A percentile compares a stretch with the other conserved stretches of the same genome.
These are phyloP conservation scores for Embidobia sp. DNA, from an alignment of 2,888 invertebrate genomes.

Conservation along the genomic window DNA sequence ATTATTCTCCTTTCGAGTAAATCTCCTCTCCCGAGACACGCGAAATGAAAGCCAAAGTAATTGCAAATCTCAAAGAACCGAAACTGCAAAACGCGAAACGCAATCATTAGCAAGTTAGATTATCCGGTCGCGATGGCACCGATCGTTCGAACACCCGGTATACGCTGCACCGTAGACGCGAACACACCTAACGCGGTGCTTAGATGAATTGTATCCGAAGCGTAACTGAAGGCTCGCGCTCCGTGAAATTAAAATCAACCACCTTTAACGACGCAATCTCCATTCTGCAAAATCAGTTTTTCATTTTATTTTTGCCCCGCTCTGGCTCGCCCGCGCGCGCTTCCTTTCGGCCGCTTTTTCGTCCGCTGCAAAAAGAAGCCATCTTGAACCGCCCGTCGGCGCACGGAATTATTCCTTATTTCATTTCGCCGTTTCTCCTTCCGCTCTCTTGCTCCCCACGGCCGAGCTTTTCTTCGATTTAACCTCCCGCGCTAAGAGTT, in stretches of 20 bases:
- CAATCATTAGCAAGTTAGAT: slow-evolving; percentile 29
- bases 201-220: slow-evolving; percentile 76
- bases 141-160: slow-evolving; percentile 56
- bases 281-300: slow-evolving; percentile 68
- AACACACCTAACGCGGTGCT: slow-evolving; percentile 69
- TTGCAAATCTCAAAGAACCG: background rate
- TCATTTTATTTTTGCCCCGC: slow-evolving; percentile 51
- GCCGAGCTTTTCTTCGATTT: slow-evolving; percentile 41
- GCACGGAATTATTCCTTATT: slow-evolving; percentile 36
- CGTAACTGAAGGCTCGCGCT: slow-evolving; percentile 80
- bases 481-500: slow-evolving; percentile 13
- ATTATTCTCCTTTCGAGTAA: slow-evolving; percentile 8
- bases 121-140: slow-evolving; percentile 17
- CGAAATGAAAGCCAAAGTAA: slow-evolving; percentile 3
- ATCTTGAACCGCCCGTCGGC: slow-evolving; percentile 45
- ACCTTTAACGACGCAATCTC: slow-evolving; percentile 78
- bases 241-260: slow-evolving; percentile 82
- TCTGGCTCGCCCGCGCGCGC: slow-evolving; percentile 5
- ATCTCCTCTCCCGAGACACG: background rate
- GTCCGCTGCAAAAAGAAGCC: slow-evolving; percentile 28
- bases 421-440: slow-evolving; percentile 8
- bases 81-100: slow-evolving; percentile 6
- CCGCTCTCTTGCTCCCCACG: background rate
- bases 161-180: slow-evolving; percentile 37
- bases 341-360: slow-evolving; percentile 22